Base-by-base conservation (phyloP, 2,113 vertebrate species). In the Gobiocypris rarus region DNA sequence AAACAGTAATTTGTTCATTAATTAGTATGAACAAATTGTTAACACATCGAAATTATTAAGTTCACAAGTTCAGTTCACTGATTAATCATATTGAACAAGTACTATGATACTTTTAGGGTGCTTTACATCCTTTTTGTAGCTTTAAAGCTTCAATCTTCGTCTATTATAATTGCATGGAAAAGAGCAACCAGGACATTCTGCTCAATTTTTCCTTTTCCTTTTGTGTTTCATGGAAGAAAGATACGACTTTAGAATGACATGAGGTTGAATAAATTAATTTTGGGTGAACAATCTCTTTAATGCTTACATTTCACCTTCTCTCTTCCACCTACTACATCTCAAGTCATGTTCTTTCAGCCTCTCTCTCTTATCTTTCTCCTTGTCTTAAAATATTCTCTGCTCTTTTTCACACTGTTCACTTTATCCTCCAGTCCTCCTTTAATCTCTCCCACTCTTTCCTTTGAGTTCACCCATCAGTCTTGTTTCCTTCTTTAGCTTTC, bases 221-320 rank as follows among this genome's bases (percentile, higher is more conserved):
- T 69, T 69, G 63, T 19, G 17, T 69, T 38, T 69, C 19, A 69
- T 67, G 28, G 28, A 67, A 34, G 63, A 67, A 67, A 67, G 17
- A 38, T 9, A 34, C 3, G 0, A 17, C 9, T 38, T 69, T 69
- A n/a, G 14, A 65, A 65, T 3, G 14, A 15, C 61, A 34, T 17
- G 28, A 17, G 28, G 61, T 65, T 65, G 31, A 69, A 69, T 69
- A 69, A 22, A 69, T 69, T 0, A 38, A 38, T 19, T 38, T 38
- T 70, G 19, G 10, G 34, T 19, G 9, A 59, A 59, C 2, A 1
- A 59, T 63, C 9, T 28, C 24, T 31, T 63, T 24, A 45, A 87
- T 89, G 89, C 91, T 78, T 86, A 84, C 89, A 91, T n/a, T 10
- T 58, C 3, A 45, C 11, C 50, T n/a, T 61, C 22, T 48, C 28